Evolutionary conservation across 2,797 vertebrate genomes (phyloP).

Genomic region (Amblyopsis hoosieri): DNA sequence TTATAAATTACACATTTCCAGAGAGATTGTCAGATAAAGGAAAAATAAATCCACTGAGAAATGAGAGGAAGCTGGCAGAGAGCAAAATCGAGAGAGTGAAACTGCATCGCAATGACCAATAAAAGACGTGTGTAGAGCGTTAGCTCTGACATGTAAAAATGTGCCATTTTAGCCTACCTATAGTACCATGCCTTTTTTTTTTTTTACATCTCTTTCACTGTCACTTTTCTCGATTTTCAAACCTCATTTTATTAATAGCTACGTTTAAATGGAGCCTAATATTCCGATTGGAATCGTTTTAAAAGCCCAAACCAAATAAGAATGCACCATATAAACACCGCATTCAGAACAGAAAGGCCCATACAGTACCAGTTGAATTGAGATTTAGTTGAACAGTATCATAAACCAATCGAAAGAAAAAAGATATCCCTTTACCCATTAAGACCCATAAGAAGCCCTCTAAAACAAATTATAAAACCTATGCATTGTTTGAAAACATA

Average conservation of each 20-base stretch:
- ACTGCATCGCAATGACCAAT: constrained; percentile 43
- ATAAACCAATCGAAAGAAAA: too few relatives aligned
- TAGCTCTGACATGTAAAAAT: constrained; percentile 40
- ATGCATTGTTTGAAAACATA: too few relatives aligned
- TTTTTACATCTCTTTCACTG: constrained; percentile 15
- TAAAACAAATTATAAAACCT: too few relatives aligned
- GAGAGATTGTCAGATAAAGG: constrained; percentile 45
- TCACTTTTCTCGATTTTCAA: neutral
- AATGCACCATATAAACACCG: too few relatives aligned
- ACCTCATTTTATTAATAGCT: constrained; percentile 8
- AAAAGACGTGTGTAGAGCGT: constrained; percentile 38
- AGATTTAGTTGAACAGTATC: too few relatives aligned
- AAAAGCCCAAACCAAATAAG: too few relatives aligned
- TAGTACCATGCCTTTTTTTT: constrained; percentile 1
- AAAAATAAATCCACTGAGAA: constrained; percentile 40
- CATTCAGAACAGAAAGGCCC: too few relatives aligned
- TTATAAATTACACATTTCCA: constrained; percentile 46
- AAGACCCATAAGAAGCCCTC: too few relatives aligned
- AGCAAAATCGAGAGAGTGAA: constrained; percentile 28
- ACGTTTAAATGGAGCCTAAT: too few relatives aligned
- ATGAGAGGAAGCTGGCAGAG: constrained; percentile 18
- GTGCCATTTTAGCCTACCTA: constrained; percentile 18
- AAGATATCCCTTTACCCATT: too few relatives aligned
- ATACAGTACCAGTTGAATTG: too few relatives aligned
- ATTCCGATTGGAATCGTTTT: too few relatives aligned